These are phyloP conservation scores for Sciaenops ocellatus DNA, from an alignment of 2,797 vertebrate genomes.

Conservation along the genomic window DNA sequence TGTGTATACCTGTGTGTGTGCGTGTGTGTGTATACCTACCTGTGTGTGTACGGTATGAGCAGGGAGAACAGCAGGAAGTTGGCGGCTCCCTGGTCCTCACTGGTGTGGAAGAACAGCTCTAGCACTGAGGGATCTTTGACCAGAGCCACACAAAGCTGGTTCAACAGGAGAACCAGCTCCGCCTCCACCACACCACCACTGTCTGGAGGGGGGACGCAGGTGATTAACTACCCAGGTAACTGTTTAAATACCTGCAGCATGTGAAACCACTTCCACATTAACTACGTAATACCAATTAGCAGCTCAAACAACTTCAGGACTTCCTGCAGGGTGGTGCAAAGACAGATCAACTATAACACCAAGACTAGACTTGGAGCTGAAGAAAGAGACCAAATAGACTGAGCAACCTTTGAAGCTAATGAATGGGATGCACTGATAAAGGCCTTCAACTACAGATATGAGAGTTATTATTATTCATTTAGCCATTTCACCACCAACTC, in stretches of 20 bases:
- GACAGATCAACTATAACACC: too few species aligned
- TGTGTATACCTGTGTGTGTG: not conserved
- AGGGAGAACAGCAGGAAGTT: constrained; percentile 98
- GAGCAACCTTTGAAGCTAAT: too few species aligned
- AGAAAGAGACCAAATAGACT: too few species aligned
- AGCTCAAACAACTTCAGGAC: not conserved
- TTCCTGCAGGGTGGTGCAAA: not conserved
- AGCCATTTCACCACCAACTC: not conserved
- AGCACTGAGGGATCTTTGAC: constrained; percentile 94
- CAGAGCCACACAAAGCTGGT: constrained; percentile 92
- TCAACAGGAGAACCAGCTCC: constrained; percentile 91
- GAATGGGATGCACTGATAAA: too few species aligned
- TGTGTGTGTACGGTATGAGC: constrained; percentile 95
- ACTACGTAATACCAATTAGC: not conserved
- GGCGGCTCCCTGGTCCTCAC: constrained; percentile 95
- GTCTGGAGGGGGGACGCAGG: constrained; percentile 51
- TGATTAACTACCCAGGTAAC: constrained; percentile 9
- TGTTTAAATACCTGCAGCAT: constrained; percentile 7
- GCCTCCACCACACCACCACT: constrained; percentile 88
- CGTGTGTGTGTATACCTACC: constrained; percentile 61
- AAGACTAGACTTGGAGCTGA: too few species aligned
- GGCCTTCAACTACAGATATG: too few species aligned
- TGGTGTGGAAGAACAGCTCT: constrained; percentile 96
- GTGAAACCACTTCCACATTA: not conserved
- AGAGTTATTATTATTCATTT: too few species aligned